Percentiles rank a stretch among this genome's conserved stretches.
phyloP scores from a whole-genome alignment of 2,113 vertebrate species.

The Etheostoma cragini region DNA sequence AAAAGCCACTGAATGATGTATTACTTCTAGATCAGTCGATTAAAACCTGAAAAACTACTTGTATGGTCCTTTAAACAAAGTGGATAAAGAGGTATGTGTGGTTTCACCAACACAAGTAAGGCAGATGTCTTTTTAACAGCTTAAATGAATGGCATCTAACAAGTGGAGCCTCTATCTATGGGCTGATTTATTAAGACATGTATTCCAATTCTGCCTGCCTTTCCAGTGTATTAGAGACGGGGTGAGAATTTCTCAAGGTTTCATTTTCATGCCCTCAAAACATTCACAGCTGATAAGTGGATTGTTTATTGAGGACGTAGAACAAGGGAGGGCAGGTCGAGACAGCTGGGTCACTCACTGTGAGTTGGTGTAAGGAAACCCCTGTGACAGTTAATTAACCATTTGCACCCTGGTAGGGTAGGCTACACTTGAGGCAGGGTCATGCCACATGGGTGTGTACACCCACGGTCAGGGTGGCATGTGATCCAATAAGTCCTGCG shows the following conservation, averaged over 20 bases:
- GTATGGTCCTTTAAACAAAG: neutral
- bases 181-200: neutral
- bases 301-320: constrained; percentile 40
- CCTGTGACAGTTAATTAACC: constrained; percentile 16
- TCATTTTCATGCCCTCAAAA: constrained; percentile 39
- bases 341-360: constrained; percentile 15
- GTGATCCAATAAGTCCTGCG: neutral
- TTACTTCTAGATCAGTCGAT: neutral
- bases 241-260: constrained; percentile 41
- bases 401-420: neutral
- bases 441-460: constrained; percentile 29
- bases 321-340: neutral
- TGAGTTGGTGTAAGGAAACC: neutral
- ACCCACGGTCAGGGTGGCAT: constrained; percentile 27
- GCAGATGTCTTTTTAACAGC: neutral
- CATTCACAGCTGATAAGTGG: constrained; percentile 50
- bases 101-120: neutral
- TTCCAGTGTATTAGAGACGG: neutral
- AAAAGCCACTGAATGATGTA: neutral
- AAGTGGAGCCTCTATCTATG: neutral
- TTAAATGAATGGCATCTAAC: neutral
- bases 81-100: neutral
- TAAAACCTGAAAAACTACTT: neutral
- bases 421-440: neutral
- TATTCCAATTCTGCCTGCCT: neutral